Evolutionary conservation across 2,113 vertebrate species (phyloP), one percentile per base, ranked within the genome.

Genomic region (Neotragus pygmaeus): DNA sequence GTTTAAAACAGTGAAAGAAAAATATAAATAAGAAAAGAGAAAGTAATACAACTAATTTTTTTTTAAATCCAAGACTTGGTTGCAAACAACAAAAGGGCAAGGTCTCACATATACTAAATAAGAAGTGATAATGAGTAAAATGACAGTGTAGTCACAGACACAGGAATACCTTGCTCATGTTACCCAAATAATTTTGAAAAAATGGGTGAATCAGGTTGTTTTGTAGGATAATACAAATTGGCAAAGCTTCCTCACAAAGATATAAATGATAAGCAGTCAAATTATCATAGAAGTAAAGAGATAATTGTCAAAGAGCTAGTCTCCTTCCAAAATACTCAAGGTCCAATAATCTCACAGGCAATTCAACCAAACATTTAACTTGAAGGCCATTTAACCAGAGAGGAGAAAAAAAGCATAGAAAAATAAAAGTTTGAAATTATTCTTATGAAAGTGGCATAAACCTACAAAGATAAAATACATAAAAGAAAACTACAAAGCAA

Each of bases 371-470:
- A 88, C 3, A 36, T 86, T 93, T 88, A 88, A 91, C n/a, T 70
- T 70, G 3, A 95, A 70, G 55, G 16, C 36, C 58, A 91, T 77
- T 93, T 96, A 91, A 64, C 28, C 64, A 78, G 25, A 58, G 12
- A n/a, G 5, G 58, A 19, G 13, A 23, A 23, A 66, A 51, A 66
- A 45, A n/a, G 9, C 28, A 66, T 2, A 73, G n/a, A 51, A 60
- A 92, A 94, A 66, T 8, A 73, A 60, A 62, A 53, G 36, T 78
- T 51, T 84, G 62, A 94, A 78, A 53, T 92, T 53, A 66, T 64
- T 92, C 85, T 77, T 90, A 90, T 83, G 73, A 58, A 97, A 97
- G 51, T 82, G 23, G 27, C 62, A 95, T 58, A 90, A 86, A 58
- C 28, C 27, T 82, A 92, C 9, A 90, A 92, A 95, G 87, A 95